A percentile compares a stretch with the other conserved stretches of the same genome.
Evolutionary conservation across 2,888 invertebrate genomes (phyloP).

Genomic region (Nomada ruficornis): DNA sequence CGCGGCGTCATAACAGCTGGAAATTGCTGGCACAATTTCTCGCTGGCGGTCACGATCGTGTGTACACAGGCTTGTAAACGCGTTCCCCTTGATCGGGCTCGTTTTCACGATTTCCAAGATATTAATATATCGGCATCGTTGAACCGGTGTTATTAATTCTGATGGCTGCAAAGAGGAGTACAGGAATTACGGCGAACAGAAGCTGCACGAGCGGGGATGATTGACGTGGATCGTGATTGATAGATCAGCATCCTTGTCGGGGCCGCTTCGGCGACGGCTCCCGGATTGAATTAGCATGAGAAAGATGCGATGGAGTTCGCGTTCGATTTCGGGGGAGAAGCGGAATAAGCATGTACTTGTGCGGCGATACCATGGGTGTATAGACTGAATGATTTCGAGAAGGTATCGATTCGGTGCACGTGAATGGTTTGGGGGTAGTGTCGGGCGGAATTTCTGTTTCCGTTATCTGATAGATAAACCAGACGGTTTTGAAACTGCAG

Average conservation of each 20-base stretch:
- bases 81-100: constrained; percentile 46
- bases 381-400: neutral
- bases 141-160: constrained; percentile 43
- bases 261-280: neutral
- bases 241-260: constrained; percentile 5
- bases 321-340: neutral
- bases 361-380: neutral
- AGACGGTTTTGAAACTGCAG: neutral
- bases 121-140: constrained; percentile 3
- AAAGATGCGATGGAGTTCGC: constrained; percentile 35
- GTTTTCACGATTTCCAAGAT: constrained; percentile 40
- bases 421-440: constrained; percentile 5
- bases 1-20: constrained; percentile 57
- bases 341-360: neutral
- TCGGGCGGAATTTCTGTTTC: neutral
- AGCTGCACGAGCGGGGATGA: constrained; percentile 20
- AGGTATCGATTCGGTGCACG: neutral
- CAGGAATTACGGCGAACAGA: neutral
- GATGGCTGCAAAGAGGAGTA: neutral
- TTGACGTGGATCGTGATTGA: constrained; percentile 39
- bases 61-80: constrained; percentile 24
- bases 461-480: neutral
- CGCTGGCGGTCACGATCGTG: neutral
- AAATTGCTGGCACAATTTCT: constrained; percentile 31
- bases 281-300: constrained; percentile 43